Conservation (phyloP, 2,113 vertebrate genomes). For the Calypte anna region DNA sequence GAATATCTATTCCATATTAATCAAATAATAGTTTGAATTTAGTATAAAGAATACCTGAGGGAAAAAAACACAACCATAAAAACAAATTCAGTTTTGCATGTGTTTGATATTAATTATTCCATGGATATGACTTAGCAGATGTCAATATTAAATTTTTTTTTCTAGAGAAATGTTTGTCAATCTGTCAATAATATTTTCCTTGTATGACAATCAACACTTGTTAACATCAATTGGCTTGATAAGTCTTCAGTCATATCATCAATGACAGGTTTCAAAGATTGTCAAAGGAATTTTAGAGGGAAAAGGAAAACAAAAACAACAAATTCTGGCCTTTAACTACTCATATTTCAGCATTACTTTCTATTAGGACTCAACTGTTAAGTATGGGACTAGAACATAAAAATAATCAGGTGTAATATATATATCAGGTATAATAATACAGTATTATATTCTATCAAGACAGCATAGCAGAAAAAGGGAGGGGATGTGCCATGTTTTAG, state of each 20-base stretch:
- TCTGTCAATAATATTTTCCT: constrained; percentile 24
- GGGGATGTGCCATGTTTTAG: background rate
- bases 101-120: background rate
- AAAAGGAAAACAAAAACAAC: background rate
- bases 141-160: constrained; percentile 10
- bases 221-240: constrained; percentile 28
- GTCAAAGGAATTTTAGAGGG: background rate
- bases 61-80: background rate
- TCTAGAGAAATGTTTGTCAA: background rate
- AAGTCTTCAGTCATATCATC: background rate
- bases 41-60: background rate
- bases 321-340: background rate
- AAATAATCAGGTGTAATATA: too few species aligned
- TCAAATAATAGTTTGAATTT: background rate
- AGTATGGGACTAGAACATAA: background rate
- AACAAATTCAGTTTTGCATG: background rate
- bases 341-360: background rate
- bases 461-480: background rate
- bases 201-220: constrained; percentile 20
- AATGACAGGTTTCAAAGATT: background rate
- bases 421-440: background rate
- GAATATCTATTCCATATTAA: background rate
- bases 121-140: background rate
- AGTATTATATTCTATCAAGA: background rate
- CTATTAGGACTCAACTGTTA: background rate